Base-by-base conservation (phyloP, 2,113 vertebrate species). In the Arizona elegans region DNA sequence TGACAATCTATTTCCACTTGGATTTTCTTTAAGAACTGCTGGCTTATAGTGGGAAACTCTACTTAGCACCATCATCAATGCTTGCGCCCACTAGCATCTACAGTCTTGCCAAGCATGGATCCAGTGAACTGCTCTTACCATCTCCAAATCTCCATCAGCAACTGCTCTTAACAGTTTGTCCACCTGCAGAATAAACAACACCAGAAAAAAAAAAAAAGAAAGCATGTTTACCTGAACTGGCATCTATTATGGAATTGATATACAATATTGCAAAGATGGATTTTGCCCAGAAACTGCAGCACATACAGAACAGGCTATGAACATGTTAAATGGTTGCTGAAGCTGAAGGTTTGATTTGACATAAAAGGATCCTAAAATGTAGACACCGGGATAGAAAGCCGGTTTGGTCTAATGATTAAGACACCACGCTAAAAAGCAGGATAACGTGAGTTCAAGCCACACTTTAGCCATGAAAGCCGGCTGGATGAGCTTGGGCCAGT, bases 91-190 rank as follows among this genome's bases (percentile, higher is more conserved):
- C 54, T 86, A 15, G 88, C 93, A 52, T 0, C 91, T 70, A 26
- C 62, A 90, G 50, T 47, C 21, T 53, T 81, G 91, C 3, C 94
- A 91, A 7, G 6, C 92, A 29, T 9, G 89, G 85, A 91, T 85
- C 23, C 59, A 3, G 24, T 91, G 58, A 86, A 43, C 58, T 89
- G 0, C 23, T 96, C 98, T 98, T 96, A 99, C 99, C 99, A 99
- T 99, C 97, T 99, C 98, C 90, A 99, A 96, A 87, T 99, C 99
- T 6, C 98, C 98, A 91, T 99, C 99, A 33, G 99, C 99, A 89
- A 99, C 98, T 0, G 99, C 99, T 94, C 99, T 98, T 92, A 99
- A 96, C 94, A 99, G 98, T 96, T 99, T 99, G 97, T 99, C 99
- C 96, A 99, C 98, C 99, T 99, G 95, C 29, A 91, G 53, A 96